Percentiles rank a stretch among this genome's conserved stretches.
These are phyloP conservation scores for Drosophila sp. DNA, from an alignment of 1,140 invertebrate species.

Conservation along the genomic window DNA sequence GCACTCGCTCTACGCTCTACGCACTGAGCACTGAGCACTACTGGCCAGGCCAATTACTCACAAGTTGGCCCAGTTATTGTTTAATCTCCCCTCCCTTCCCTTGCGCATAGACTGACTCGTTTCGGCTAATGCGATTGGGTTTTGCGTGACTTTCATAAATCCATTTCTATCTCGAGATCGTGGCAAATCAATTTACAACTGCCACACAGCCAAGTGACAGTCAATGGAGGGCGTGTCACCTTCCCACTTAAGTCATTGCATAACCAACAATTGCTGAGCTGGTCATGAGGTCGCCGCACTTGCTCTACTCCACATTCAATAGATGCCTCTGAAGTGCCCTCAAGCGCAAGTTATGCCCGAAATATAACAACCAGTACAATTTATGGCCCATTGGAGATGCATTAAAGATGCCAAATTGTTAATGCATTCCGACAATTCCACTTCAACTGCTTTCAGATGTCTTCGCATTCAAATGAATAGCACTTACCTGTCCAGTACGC, in stretches of 20 bases:
- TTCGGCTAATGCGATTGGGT: conserved; percentile 48
- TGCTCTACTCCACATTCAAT: conserved; percentile 32
- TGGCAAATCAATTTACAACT: conserved; percentile 76
- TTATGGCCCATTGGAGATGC: conserved; percentile 77
- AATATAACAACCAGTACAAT: conserved; percentile 60
- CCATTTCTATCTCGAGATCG: conserved; percentile 74
- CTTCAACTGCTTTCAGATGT: conserved; percentile 45
- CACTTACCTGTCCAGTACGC: neutral
- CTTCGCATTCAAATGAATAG: conserved; percentile 17
- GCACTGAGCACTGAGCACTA: too few species aligned
- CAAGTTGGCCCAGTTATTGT: conserved; percentile 38
- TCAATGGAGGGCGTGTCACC: conserved; percentile 63
- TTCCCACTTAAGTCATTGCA: conserved; percentile 63
- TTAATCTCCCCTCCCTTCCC: neutral
- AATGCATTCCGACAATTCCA: conserved; percentile 61
- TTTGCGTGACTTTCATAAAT: conserved; percentile 81
- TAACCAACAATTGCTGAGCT: conserved; percentile 40
- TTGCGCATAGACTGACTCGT: conserved; percentile 12
- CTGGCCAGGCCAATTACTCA: conserved; percentile 60
- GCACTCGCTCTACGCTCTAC: neutral
- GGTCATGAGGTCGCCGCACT: conserved; percentile 57
- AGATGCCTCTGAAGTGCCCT: conserved; percentile 69
- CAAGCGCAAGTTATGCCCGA: conserved; percentile 55
- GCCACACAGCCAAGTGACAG: conserved; percentile 59
- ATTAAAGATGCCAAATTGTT: conserved; percentile 76